Evolutionary conservation across 2,888 invertebrate species (phyloP).

Genomic region (Rotaria sp.): DNA sequence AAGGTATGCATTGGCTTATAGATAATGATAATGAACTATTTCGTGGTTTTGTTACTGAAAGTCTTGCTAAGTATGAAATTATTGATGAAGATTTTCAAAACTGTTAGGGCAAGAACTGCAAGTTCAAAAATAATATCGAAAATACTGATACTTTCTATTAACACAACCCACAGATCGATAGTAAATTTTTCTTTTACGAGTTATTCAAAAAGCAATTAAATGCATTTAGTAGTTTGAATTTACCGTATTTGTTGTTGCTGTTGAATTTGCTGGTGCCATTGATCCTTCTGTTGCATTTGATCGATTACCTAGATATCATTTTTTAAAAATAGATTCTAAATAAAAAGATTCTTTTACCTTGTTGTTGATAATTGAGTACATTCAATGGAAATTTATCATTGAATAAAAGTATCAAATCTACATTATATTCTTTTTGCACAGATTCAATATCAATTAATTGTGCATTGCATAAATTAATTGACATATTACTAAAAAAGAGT

Average conservation of each 20-base stretch:
- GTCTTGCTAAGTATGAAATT: no score
- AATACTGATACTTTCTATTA: no score
- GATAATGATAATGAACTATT: no score
- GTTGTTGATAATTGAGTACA: not conserved
- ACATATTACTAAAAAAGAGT: not conserved
- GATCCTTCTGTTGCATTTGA: not conserved
- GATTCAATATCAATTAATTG: slow-evolving; percentile 21
- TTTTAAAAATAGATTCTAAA: not conserved
- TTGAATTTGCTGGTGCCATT: not conserved
- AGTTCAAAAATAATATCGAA: no score
- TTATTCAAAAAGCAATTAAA: no score
- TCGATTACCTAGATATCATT: not conserved
- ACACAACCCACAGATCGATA: no score
- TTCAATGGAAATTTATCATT: slow-evolving; percentile 22
- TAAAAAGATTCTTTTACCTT: not conserved
- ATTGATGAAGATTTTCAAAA: no score
- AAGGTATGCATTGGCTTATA: no score
- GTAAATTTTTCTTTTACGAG: no score
- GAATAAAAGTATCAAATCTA: not conserved
- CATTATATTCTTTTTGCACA: not conserved
- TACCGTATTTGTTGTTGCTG: slow-evolving; percentile 16
- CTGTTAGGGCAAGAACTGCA: no score
- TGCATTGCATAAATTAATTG: not conserved
- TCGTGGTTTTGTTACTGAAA: no score
- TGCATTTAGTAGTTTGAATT: no score